These are phyloP conservation scores for Oreochromis niloticus DNA, from an alignment of 2,113 vertebrate species.

Conservation along the genomic window DNA sequence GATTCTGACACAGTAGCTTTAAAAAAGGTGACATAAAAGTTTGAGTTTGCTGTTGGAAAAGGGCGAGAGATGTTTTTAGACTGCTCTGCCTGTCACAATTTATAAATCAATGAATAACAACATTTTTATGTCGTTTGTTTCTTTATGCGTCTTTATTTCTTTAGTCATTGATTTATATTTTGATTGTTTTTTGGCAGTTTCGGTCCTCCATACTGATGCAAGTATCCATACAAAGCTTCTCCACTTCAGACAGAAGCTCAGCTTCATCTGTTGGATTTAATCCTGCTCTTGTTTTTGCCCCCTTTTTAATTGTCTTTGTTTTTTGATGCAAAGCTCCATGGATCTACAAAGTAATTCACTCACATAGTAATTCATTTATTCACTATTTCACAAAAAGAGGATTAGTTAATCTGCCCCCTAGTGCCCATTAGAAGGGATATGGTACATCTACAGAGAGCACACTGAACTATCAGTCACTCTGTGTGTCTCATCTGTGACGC, in stretches of 20 bases:
- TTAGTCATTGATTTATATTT: background rate
- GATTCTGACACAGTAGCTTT: background rate
- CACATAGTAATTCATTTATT: conserved; percentile 14
- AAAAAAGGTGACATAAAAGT: background rate
- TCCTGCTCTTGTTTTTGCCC: background rate
- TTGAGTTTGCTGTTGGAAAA: background rate
- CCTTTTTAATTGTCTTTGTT: background rate
- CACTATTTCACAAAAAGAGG: background rate
- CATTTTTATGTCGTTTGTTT: background rate
- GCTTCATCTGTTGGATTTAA: background rate
- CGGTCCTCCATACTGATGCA: background rate
- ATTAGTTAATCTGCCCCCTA: conserved; percentile 20
- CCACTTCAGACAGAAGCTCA: background rate
- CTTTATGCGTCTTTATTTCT: background rate
- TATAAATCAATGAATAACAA: background rate
- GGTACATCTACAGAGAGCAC: background rate
- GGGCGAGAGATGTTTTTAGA: background rate
- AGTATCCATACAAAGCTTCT: background rate
- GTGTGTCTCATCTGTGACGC: background rate
- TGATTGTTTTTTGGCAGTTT: background rate
- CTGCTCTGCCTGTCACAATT: background rate
- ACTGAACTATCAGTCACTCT: conserved; percentile 1
- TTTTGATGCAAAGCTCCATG: background rate
- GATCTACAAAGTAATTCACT: background rate
- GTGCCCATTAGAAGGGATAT: conserved; percentile 16